Evolutionary conservation across 1,140 invertebrate species (phyloP).

Genomic region (Harpegnathos saltator): DNA sequence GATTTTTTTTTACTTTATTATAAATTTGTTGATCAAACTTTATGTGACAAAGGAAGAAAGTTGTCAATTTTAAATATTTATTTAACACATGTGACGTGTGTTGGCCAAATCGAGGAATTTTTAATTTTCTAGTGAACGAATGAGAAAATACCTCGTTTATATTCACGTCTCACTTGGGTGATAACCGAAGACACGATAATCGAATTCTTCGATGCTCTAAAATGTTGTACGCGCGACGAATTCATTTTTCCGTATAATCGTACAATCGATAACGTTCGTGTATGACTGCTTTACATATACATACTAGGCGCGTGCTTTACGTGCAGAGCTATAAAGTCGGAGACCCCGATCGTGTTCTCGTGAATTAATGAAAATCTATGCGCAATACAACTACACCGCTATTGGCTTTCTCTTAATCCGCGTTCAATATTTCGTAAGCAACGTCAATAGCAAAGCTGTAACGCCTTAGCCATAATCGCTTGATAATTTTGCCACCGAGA

Average conservation of each 20-base stretch:
- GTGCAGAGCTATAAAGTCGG: neutral
- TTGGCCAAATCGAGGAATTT: too few species aligned
- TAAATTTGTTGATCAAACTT: too few species aligned
- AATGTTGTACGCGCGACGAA: neutral
- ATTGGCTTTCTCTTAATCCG: neutral
- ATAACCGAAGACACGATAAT: neutral
- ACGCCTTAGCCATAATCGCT: too few species aligned
- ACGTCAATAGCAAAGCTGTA: neutral
- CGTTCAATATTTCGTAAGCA: neutral
- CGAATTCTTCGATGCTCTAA: neutral
- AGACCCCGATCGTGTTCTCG: neutral
- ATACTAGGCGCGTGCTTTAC: neutral
- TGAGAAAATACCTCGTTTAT: too few species aligned
- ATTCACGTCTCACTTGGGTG: too few species aligned
- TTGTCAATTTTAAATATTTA: too few species aligned
- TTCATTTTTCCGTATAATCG: slow-evolving; percentile 37
- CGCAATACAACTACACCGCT: neutral
- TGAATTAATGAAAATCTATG: slow-evolving; percentile 34
- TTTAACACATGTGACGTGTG: too few species aligned
- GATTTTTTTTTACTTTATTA: too few species aligned
- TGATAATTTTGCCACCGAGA: too few species aligned
- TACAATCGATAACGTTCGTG: neutral
- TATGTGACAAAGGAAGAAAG: too few species aligned
- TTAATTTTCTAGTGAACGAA: too few species aligned
- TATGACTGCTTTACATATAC: neutral